phyloP scores from a whole-genome alignment of 1,140 invertebrate species.

The Ostrea denselamellosa region DNA sequence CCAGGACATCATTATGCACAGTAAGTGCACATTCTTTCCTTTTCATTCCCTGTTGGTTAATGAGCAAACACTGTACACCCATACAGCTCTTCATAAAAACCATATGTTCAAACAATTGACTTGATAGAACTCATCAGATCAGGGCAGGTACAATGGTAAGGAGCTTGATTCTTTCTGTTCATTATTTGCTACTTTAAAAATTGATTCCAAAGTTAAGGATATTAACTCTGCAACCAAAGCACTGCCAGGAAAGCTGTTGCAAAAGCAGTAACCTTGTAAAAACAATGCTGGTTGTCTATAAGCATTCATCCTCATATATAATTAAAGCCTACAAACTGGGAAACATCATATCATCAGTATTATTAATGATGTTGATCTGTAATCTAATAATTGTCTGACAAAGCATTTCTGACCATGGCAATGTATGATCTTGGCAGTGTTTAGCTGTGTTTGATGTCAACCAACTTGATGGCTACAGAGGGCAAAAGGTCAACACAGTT shows the following conservation, averaged over 20 bases:
- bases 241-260: not conserved
- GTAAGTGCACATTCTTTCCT: not conserved
- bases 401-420: too few species aligned
- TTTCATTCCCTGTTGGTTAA: not conserved
- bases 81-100: not conserved
- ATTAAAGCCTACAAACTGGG: slow-evolving; percentile 8
- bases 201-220: slow-evolving; percentile 1
- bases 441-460: not conserved
- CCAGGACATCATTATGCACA: not conserved
- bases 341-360: not conserved
- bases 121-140: not conserved
- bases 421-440: too few species aligned
- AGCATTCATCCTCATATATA: slow-evolving; percentile 12
- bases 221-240: not conserved
- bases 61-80: not conserved
- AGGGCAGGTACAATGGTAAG: not conserved
- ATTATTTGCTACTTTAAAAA: not conserved
- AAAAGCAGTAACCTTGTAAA: not conserved
- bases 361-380: not conserved
- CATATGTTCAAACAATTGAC: slow-evolving; percentile 30
- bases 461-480: not conserved
- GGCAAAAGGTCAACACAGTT: slow-evolving; percentile 7
- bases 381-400: not conserved
- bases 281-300: not conserved
- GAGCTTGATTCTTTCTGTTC: not conserved